Conservation (phyloP, 2,797 vertebrate species). For the Rhadinocentrus ornatus region DNA sequence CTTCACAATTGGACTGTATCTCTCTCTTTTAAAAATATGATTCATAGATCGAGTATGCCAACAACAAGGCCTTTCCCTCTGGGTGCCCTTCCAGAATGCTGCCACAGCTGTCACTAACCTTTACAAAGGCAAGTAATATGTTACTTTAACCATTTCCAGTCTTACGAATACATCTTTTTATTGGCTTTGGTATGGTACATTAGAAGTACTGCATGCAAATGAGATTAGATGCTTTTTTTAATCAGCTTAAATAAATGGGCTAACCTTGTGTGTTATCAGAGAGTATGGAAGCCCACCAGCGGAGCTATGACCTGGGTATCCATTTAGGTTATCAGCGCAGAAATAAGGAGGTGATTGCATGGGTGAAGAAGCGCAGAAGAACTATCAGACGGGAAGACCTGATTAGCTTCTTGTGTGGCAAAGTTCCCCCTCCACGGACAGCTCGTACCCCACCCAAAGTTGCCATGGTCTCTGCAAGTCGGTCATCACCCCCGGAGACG, state of each 20-base stretch:
- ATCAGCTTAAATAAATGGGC: background rate
- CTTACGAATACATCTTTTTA: background rate
- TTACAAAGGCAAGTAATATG: slow-evolving; percentile 92
- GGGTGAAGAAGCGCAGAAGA: slow-evolving; percentile 98
- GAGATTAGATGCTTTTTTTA: background rate
- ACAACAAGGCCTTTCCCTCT: slow-evolving; percentile 96
- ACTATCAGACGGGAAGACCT: slow-evolving; percentile 97
- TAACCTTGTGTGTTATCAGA: slow-evolving; percentile 79
- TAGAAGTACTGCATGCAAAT: background rate
- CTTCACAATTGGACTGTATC: background rate
- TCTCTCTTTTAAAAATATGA: slow-evolving; percentile 1
- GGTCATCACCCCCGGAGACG: slow-evolving; percentile 92
- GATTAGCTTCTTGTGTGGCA: slow-evolving; percentile 99
- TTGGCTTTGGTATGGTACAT: background rate
- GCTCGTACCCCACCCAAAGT: slow-evolving; percentile 93
- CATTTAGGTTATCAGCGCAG: slow-evolving; percentile 96
- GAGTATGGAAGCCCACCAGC: slow-evolving; percentile 94
- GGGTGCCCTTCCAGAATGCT: slow-evolving; percentile 98
- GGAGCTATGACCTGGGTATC: slow-evolving; percentile 96
- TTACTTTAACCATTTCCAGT: background rate
- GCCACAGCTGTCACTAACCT: slow-evolving; percentile 98
- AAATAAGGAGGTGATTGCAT: slow-evolving; percentile 98
- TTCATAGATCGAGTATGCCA: slow-evolving; percentile 95
- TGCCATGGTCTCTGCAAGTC: slow-evolving; percentile 93
- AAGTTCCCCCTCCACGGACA: slow-evolving; percentile 94